Evolutionary conservation across 1,140 invertebrate species (phyloP).

Genomic region (Prorops nasuta): DNA sequence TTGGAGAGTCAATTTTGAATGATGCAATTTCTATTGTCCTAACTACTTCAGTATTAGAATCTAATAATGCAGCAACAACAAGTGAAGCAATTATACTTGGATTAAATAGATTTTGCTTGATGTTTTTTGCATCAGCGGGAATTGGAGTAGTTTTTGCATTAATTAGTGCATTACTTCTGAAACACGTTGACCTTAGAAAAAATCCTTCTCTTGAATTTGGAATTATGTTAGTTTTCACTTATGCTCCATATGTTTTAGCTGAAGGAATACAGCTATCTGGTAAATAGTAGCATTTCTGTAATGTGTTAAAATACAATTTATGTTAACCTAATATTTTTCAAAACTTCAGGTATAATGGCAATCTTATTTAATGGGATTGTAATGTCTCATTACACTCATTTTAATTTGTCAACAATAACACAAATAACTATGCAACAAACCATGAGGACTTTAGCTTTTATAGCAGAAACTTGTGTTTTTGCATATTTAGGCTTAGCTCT

Average conservation of each 20-base stretch:
- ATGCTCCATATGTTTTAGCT: constrained; percentile 95
- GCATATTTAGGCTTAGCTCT: constrained; percentile 97
- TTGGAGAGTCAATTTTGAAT: constrained; percentile 97
- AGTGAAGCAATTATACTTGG: constrained; percentile 87
- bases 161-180: constrained; percentile 88
- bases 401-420: constrained; percentile 95
- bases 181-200: constrained; percentile 94
- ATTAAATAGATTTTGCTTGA: constrained; percentile 88
- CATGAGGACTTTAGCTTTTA: constrained; percentile 95
- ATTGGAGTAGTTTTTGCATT: constrained; percentile 96
- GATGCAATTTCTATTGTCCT: constrained; percentile 98
- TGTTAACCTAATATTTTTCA: constrained; percentile 34
- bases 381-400: constrained; percentile 99
- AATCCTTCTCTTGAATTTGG: constrained; percentile 98
- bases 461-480: constrained; percentile 98
- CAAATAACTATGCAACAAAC: constrained; percentile 99
- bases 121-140: constrained; percentile 98
- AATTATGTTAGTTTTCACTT: constrained; percentile 97
- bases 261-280: constrained; percentile 96
- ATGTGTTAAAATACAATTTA: neutral
- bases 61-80: constrained; percentile 67
- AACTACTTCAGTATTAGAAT: constrained; percentile 83
- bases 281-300: constrained; percentile 45
- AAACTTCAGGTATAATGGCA: constrained; percentile 97
- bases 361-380: constrained; percentile 98